Conservation (phyloP, 1,140 invertebrate species). For the Cepaea nemoralis region DNA sequence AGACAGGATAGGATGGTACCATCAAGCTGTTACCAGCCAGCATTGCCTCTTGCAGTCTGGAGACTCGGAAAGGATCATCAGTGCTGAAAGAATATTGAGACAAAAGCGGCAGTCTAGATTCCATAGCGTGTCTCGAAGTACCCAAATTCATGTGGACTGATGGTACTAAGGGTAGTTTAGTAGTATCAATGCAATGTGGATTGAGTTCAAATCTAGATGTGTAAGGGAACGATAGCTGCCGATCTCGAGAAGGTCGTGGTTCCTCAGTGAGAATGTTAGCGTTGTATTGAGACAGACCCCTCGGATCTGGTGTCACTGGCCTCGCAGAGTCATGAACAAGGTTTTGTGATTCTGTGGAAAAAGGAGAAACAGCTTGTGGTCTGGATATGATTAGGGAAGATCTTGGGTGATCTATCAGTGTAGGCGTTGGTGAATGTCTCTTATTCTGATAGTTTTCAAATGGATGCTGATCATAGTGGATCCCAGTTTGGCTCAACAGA, state of each 20-base stretch:
- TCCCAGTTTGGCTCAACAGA: not conserved
- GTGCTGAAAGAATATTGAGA: slow-evolving; percentile 45
- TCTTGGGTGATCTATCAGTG: not conserved
- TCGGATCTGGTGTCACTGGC: not conserved
- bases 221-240: not conserved
- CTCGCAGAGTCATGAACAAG: not conserved
- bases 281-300: not conserved
- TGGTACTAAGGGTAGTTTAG: slow-evolving; percentile 45
- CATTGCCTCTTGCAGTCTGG: slow-evolving; percentile 51
- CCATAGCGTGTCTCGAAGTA: slow-evolving; percentile 36
- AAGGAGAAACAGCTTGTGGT: not conserved
- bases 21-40: slow-evolving; percentile 44
- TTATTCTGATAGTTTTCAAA: not conserved
- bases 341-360: not conserved
- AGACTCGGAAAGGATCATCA: slow-evolving; percentile 52
- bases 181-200: slow-evolving; percentile 33
- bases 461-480: not conserved
- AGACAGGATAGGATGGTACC: slow-evolving; percentile 40
- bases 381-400: not conserved
- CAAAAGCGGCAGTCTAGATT: slow-evolving; percentile 48
- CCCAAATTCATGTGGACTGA: not conserved
- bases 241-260: not conserved
- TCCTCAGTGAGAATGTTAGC: not conserved
- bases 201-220: slow-evolving; percentile 17
- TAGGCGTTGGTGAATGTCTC: not conserved